Conservation (phyloP, 23 tunicate species). For the Styela clava region DNA sequence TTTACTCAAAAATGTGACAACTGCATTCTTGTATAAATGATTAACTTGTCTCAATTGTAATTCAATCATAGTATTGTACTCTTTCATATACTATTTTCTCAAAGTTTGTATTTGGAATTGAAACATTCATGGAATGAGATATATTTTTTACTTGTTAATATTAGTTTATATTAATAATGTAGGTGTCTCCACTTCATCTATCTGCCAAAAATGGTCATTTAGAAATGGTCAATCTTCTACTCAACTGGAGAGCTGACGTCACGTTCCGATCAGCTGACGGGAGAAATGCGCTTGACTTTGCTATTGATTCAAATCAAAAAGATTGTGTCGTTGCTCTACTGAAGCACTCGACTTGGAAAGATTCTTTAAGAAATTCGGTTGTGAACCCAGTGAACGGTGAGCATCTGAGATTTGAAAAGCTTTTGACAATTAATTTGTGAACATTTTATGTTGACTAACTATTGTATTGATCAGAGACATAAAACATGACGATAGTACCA, state of each 20-base stretch:
- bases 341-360: slow-evolving; percentile 80
- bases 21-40: too few species aligned
- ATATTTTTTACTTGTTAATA: too few species aligned
- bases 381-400: slow-evolving; percentile 83
- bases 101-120: too few species aligned
- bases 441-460: too few species aligned
- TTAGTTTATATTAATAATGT: too few species aligned
- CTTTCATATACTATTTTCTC: too few species aligned
- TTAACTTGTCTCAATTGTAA: neutral
- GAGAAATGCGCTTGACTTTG: slow-evolving; percentile 84
- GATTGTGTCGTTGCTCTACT: slow-evolving; percentile 87
- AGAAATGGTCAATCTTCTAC: slow-evolving; percentile 66
- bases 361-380: slow-evolving; percentile 77
- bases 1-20: neutral
- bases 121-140: too few species aligned
- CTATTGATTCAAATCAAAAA: slow-evolving; percentile 81
- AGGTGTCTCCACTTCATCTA: slow-evolving; percentile 81
- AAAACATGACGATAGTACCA: too few species aligned
- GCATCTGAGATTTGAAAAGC: neutral
- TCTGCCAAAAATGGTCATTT: slow-evolving; percentile 89
- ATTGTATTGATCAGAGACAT: too few species aligned
- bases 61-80: too few species aligned
- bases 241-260: slow-evolving; percentile 94
- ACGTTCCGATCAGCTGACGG: slow-evolving; percentile 94
- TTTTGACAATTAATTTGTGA: too few species aligned